These are phyloP conservation scores for Yponomeuta cagnagella DNA, from an alignment of 2,888 invertebrate species.

Conservation along the genomic window DNA sequence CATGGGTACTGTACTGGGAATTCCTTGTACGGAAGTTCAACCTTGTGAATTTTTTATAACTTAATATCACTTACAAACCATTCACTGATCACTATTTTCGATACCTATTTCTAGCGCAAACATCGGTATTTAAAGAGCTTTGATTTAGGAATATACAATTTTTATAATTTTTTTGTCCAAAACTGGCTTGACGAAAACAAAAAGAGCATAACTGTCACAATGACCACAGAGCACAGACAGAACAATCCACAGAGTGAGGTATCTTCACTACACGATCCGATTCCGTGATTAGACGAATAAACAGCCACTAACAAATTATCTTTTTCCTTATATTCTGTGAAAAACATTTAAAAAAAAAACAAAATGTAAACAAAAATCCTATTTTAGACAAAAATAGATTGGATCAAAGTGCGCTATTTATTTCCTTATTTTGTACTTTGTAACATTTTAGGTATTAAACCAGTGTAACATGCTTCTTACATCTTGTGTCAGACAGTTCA, in stretches of 20 bases:
- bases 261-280: not conserved
- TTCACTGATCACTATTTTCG: not conserved
- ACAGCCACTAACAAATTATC: not conserved
- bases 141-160: not conserved
- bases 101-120: not conserved
- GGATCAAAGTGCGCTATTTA: not conserved
- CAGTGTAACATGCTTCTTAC: not conserved
- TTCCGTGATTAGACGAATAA: not conserved
- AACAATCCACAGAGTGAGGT: not conserved
- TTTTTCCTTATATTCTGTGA: not conserved
- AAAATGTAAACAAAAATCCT: not conserved
- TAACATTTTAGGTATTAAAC: not conserved
- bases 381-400: not conserved
- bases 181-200: not conserved
- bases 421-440: not conserved
- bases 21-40: constrained; percentile 32
- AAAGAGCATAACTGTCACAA: not conserved
- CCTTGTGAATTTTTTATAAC: constrained; percentile 20
- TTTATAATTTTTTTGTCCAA: not conserved
- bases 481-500: not conserved
- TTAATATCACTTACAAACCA: not conserved
- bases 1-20: constrained; percentile 23
- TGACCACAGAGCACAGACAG: too few relatives aligned
- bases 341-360: not conserved
- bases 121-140: not conserved